Conservation (phyloP, 1,140 invertebrate species). For the Aporrectodea caliginosa region DNA sequence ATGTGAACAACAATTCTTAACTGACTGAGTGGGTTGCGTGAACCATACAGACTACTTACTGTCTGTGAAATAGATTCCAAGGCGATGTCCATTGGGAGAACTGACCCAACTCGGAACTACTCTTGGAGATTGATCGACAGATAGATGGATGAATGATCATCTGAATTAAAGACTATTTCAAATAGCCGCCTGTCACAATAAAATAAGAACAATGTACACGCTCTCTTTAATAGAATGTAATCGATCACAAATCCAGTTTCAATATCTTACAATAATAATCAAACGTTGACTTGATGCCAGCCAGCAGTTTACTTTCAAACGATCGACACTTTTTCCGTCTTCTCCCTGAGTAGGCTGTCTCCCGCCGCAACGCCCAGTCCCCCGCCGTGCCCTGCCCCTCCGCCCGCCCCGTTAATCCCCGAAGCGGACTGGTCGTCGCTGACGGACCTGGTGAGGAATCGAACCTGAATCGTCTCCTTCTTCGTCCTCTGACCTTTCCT, state of each 20-base stretch:
- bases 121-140: no score
- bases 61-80: no score
- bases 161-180: not conserved
- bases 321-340: slow-evolving; percentile 33
- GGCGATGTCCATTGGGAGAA: no score
- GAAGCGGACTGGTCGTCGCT: not conserved
- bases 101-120: no score
- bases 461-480: slow-evolving; percentile 27
- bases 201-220: not conserved
- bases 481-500: slow-evolving; percentile 22
- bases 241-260: no score
- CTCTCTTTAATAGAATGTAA: not conserved
- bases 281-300: no score
- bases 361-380: not conserved
- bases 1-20: no score
- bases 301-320: slow-evolving; percentile 13
- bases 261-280: no score
- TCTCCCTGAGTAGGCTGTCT: slow-evolving; percentile 20
- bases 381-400: not conserved
- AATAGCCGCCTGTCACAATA: not conserved
- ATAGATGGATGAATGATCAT: not conserved
- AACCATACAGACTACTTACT: no score
- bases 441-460: slow-evolving; percentile 20
- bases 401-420: not conserved
- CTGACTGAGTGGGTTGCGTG: no score